Percentiles rank a stretch among this genome's conserved stretches.
Conservation (phyloP, 2,797 vertebrate genomes). For the Rhinoraja longicauda region DNA sequence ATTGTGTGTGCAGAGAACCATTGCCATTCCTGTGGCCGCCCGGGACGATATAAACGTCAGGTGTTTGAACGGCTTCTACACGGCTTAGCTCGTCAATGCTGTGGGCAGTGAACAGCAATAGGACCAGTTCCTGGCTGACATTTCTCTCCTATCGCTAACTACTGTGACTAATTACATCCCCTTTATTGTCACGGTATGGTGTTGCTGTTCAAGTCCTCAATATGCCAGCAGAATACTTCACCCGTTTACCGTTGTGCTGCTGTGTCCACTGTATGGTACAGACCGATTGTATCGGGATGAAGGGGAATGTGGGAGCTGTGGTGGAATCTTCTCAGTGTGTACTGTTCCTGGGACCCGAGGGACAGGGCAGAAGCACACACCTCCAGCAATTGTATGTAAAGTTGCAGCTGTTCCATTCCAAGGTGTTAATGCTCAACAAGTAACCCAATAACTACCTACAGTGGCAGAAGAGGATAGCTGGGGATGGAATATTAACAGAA, state of each 20-base stretch:
- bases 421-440: neutral
- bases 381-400: neutral
- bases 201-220: neutral
- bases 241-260: neutral
- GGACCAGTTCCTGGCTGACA: neutral
- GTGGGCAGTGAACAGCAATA: neutral
- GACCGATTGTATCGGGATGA: neutral
- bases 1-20: too few relatives aligned
- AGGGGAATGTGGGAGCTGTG: neutral
- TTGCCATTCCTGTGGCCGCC: too few relatives aligned
- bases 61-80: too few relatives aligned
- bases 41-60: too few relatives aligned
- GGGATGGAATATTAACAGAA: constrained; percentile 32
- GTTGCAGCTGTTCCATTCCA: constrained; percentile 25
- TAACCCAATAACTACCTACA: constrained; percentile 21
- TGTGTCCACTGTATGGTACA: neutral
- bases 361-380: constrained; percentile 8
- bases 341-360: neutral
- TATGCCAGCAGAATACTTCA: neutral
- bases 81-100: too few relatives aligned
- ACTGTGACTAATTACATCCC: neutral
- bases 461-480: neutral
- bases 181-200: neutral
- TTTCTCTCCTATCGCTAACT: neutral
- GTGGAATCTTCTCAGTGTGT: neutral